A percentile compares a stretch with the other conserved stretches of the same genome.
These are phyloP conservation scores for Nemoura dubitans DNA, from an alignment of 2,888 invertebrate genomes.

Conservation along the genomic window DNA sequence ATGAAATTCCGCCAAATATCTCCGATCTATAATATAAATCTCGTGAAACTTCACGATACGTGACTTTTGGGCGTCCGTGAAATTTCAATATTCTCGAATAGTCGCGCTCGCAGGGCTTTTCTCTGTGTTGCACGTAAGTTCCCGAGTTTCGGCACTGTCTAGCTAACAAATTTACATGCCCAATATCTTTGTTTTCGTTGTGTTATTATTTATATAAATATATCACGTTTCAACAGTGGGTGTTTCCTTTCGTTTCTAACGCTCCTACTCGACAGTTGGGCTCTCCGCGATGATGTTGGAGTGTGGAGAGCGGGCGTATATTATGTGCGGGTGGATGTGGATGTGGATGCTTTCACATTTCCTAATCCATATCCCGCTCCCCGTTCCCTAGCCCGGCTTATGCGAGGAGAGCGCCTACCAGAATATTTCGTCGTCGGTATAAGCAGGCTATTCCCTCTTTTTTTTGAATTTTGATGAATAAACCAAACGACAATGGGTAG, in stretches of 20 bases:
- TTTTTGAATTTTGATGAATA: constrained; percentile 5
- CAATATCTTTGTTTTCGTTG: neutral
- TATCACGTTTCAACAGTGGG: neutral
- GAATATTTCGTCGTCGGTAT: neutral
- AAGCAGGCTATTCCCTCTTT: neutral
- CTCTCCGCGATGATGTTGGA: neutral
- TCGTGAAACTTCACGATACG: constrained; percentile 15
- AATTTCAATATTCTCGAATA: neutral
- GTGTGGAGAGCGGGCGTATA: neutral
- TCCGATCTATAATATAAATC: constrained; percentile 33
- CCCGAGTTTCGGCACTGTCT: neutral
- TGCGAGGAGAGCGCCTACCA: neutral
- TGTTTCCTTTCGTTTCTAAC: too few species aligned
- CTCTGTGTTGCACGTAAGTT: too few species aligned
- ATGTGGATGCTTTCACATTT: constrained; percentile 3
- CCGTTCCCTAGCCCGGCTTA: neutral
- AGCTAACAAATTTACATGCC: neutral
- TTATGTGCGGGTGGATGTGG: too few species aligned
- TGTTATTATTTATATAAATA: neutral
- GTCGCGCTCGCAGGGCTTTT: too few species aligned
- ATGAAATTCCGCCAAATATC: constrained; percentile 33
- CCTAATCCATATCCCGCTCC: neutral
- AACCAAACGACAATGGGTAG: neutral
- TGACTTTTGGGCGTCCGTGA: constrained; percentile 15
- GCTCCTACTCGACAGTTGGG: too few species aligned